phyloP scores from a whole-genome alignment of 2,888 invertebrate species.

The Cynaeus angustus region DNA sequence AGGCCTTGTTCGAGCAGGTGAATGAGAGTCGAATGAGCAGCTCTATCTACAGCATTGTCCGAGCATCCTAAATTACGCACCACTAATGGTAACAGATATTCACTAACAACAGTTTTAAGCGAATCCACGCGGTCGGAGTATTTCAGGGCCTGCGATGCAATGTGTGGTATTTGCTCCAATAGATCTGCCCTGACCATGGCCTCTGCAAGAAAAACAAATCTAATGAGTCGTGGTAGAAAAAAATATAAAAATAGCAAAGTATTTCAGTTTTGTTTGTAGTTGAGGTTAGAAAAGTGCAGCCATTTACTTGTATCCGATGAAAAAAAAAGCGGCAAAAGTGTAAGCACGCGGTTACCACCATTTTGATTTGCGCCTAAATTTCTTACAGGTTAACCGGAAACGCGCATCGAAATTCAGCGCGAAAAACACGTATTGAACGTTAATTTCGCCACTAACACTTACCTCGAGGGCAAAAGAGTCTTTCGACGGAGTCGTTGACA shows the following conservation, averaged over 20 bases:
- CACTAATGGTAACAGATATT: conserved; percentile 78
- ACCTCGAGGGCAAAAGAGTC: conserved; percentile 41
- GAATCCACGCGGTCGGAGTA: conserved; percentile 67
- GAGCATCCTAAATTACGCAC: conserved; percentile 76
- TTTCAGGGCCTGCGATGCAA: conserved; percentile 77
- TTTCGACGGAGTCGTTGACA: conserved; percentile 49
- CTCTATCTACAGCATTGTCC: conserved; percentile 79
- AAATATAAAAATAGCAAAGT: conserved; percentile 11
- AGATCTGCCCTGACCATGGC: conserved; percentile 76
- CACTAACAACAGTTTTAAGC: conserved; percentile 73
- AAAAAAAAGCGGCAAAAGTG: conserved; percentile 64
- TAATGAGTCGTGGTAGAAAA: conserved; percentile 25
- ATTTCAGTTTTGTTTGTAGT: not conserved
- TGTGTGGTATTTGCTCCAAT: conserved; percentile 80
- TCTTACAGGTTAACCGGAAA: conserved; percentile 71
- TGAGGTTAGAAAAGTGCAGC: conserved; percentile 26
- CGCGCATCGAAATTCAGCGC: conserved; percentile 59
- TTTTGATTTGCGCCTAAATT: conserved; percentile 69
- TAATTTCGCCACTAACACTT: conserved; percentile 54
- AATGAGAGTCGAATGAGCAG: conserved; percentile 78
- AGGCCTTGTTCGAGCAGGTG: conserved; percentile 79
- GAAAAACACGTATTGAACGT: conserved; percentile 46
- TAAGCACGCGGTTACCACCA: conserved; percentile 71
- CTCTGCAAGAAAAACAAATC: conserved; percentile 70
- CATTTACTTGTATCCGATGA: conserved; percentile 12